phyloP scores from a whole-genome alignment of 2,113 vertebrate species.

The Mesitornis unicolor region DNA sequence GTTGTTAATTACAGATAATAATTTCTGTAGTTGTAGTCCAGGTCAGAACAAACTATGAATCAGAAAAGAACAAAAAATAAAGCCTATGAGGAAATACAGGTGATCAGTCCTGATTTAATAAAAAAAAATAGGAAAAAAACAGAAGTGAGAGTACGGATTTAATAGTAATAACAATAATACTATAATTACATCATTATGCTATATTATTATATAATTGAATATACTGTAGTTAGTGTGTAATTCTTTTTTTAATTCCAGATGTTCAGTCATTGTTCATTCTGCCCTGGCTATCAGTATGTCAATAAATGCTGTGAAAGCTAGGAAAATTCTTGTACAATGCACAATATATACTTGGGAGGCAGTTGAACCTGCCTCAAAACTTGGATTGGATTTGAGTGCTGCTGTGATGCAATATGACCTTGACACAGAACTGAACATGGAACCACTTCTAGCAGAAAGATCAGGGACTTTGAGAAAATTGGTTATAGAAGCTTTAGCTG shows the following conservation, averaged over 20 bases:
- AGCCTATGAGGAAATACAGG: accelerated
- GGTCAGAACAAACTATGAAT: not conserved
- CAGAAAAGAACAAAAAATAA: not conserved
- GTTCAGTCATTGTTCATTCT: not conserved
- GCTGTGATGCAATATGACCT: not conserved
- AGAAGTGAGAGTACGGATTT: not conserved
- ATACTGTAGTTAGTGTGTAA: not conserved
- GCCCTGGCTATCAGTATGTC: not conserved
- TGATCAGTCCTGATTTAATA: not conserved
- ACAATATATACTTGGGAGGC: accelerated
- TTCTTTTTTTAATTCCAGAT: not conserved
- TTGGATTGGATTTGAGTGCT: not conserved
- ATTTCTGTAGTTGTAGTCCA: not conserved
- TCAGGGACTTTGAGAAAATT: not conserved
- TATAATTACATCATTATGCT: not conserved
- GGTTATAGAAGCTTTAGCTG: not conserved
- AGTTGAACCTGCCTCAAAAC: not conserved
- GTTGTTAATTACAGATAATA: not conserved
- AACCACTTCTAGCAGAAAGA: not conserved
- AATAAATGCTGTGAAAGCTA: not conserved
- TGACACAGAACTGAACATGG: not conserved
- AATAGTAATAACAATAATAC: not conserved
- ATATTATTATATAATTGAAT: not conserved
- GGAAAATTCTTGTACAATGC: not conserved
- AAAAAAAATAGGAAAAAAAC: not conserved